These are phyloP conservation scores for Australoheros facetus DNA, from an alignment of 2,797 vertebrate species.

Conservation along the genomic window DNA sequence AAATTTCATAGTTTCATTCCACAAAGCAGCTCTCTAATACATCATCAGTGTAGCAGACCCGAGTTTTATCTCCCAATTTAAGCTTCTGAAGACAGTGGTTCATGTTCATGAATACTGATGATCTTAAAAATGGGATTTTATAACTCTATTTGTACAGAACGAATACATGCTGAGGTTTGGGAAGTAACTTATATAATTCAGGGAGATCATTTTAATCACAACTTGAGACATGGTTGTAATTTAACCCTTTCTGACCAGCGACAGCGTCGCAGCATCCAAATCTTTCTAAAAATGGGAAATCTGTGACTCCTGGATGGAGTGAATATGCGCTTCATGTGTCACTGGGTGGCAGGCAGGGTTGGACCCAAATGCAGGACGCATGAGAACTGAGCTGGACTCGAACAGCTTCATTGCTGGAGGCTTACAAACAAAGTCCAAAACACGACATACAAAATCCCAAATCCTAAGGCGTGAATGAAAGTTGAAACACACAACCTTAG, in stretches of 20 bases:
- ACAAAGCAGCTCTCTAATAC: slow-evolving; percentile 51
- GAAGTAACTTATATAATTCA: slow-evolving; percentile 58
- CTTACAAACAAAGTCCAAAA: too few relatives aligned
- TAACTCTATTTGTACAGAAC: slow-evolving; percentile 44
- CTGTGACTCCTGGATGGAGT: too few relatives aligned
- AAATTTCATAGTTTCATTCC: slow-evolving; percentile 50
- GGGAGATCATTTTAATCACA: slow-evolving; percentile 49
- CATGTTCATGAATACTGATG: slow-evolving; percentile 74
- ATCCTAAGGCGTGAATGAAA: too few relatives aligned
- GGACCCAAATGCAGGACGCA: too few relatives aligned
- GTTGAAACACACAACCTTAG: too few relatives aligned
- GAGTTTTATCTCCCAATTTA: slow-evolving; percentile 55
- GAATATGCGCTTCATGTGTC: too few relatives aligned
- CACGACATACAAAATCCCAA: too few relatives aligned
- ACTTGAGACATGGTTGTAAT: slow-evolving; percentile 23
- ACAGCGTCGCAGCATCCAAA: too few relatives aligned
- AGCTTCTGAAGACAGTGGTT: slow-evolving; percentile 50
- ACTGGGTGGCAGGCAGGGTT: too few relatives aligned
- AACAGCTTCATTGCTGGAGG: too few relatives aligned
- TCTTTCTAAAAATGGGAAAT: too few relatives aligned
- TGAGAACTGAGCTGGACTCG: too few relatives aligned
- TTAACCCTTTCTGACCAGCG: neutral
- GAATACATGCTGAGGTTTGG: slow-evolving; percentile 45
- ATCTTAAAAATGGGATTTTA: slow-evolving; percentile 50
- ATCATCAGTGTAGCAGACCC: slow-evolving; percentile 31